These are phyloP conservation scores for Drosophila meridiana DNA, from an alignment of 2,888 invertebrate species.

Conservation along the genomic window DNA sequence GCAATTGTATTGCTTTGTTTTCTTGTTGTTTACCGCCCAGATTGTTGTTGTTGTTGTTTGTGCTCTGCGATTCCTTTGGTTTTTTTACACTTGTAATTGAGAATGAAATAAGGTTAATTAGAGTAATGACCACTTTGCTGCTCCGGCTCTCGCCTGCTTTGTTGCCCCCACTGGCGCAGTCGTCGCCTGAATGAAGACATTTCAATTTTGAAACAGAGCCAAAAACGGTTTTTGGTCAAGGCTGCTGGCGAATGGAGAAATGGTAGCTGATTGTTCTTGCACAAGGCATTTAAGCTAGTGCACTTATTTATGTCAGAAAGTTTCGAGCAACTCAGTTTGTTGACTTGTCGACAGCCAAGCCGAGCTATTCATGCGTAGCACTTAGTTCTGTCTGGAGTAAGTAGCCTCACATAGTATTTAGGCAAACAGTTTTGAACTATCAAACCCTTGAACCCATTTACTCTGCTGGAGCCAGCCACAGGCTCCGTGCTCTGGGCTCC, in stretches of 20 bases:
- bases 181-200: conserved; percentile 44
- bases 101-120: conserved; percentile 80
- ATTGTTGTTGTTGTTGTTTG: background rate
- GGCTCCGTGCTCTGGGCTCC: conserved; percentile 18
- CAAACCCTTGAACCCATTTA: conserved; percentile 66
- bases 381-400: background rate
- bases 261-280: conserved; percentile 28
- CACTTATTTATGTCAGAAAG: conserved; percentile 49
- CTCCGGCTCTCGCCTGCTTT: conserved; percentile 8
- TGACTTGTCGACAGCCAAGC: conserved; percentile 8
- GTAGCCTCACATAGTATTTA: conserved; percentile 14
- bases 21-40: conserved; percentile 39
- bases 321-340: conserved; percentile 22
- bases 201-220: conserved; percentile 46
- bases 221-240: conserved; percentile 61
- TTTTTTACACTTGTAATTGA: conserved; percentile 74
- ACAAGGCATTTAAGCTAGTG: conserved; percentile 44
- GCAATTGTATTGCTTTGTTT: conserved; percentile 78
- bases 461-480: conserved; percentile 36
- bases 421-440: conserved; percentile 55
- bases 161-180: conserved; percentile 3
- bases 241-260: conserved; percentile 39
- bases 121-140: conserved; percentile 76
- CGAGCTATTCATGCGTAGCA: conserved; percentile 12
- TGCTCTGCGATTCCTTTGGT: conserved; percentile 33